Percentiles rank a stretch among this genome's conserved stretches.
phyloP scores from a whole-genome alignment of 2,797 vertebrate species.

The Fundulus diaphanus region DNA sequence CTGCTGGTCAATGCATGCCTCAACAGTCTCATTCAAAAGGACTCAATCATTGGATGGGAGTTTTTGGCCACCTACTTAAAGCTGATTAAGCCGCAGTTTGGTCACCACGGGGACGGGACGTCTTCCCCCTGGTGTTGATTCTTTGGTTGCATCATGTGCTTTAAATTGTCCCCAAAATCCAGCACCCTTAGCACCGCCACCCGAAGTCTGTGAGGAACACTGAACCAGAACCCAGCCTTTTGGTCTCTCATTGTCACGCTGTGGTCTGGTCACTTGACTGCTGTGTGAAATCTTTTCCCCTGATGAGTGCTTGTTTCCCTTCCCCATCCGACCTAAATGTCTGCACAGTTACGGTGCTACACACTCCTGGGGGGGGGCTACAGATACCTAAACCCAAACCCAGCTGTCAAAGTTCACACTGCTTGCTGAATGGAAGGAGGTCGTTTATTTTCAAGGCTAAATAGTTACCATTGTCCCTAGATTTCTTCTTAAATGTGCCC shows the following conservation, averaged over 20 bases:
- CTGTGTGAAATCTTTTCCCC: constrained; percentile 27
- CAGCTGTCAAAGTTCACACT: constrained; percentile 58
- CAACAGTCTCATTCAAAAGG: constrained; percentile 27
- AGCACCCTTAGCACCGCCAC: background rate
- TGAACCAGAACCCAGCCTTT: constrained; percentile 47
- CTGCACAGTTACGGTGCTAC: constrained; percentile 19
- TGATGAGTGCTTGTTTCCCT: constrained; percentile 37
- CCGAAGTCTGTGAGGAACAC: constrained; percentile 35
- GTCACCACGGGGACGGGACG: constrained; percentile 2
- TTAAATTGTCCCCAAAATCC: background rate
- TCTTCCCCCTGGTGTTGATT: background rate
- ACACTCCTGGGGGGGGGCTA: constrained; percentile 14
- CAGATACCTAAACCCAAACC: constrained; percentile 41
- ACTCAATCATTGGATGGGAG: constrained; percentile 35
- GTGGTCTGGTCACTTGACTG: constrained; percentile 47
- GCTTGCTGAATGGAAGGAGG: constrained; percentile 42
- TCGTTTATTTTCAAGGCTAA: constrained; percentile 63
- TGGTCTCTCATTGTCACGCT: constrained; percentile 34
- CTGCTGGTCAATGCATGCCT: constrained; percentile 43
- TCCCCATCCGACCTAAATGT: constrained; percentile 20
- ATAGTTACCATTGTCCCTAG: constrained; percentile 59
- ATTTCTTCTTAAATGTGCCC: constrained; percentile 41
- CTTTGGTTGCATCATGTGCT: background rate
- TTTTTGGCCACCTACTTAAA: background rate
- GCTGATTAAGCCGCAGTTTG: constrained; percentile 7